A percentile compares a stretch with the other conserved stretches of the same genome.
Evolutionary conservation across 2,797 vertebrate genomes (phyloP).

Genomic region (Hippoglossus hippoglossus): DNA sequence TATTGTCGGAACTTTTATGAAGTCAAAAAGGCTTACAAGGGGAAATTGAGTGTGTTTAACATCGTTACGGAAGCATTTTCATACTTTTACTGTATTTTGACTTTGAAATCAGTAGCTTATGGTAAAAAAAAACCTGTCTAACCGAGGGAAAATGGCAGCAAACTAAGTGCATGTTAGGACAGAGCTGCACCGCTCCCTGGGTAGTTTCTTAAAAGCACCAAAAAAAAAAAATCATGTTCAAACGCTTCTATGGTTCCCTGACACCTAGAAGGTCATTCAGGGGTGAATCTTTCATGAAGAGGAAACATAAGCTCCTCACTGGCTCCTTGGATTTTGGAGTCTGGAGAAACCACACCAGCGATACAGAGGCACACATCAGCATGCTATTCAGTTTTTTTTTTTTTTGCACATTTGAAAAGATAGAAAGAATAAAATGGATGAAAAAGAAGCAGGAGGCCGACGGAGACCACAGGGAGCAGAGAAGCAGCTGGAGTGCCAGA

Average conservation of each 20-base stretch:
- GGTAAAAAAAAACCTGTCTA: neutral
- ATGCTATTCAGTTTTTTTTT: neutral
- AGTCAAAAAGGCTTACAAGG: slow-evolving; percentile 19
- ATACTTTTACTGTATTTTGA: slow-evolving; percentile 2
- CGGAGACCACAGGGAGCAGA: slow-evolving; percentile 28
- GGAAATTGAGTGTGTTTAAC: slow-evolving; percentile 12
- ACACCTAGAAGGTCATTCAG: slow-evolving; percentile 66
- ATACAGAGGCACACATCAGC: slow-evolving; percentile 18
- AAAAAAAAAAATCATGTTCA: slow-evolving; percentile 37
- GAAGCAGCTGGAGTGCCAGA: slow-evolving; percentile 68
- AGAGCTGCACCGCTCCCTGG: slow-evolving; percentile 46
- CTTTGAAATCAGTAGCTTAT: slow-evolving; percentile 8
- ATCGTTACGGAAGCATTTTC: neutral
- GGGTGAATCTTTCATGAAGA: slow-evolving; percentile 69
- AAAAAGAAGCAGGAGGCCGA: neutral
- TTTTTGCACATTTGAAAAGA: slow-evolving; percentile 36
- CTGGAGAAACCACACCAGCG: neutral
- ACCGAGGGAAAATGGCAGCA: neutral
- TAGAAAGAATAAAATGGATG: neutral
- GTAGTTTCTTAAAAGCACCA: slow-evolving; percentile 67
- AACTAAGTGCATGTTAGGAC: slow-evolving; percentile 42
- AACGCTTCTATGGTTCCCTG: slow-evolving; percentile 28
- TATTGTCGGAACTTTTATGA: slow-evolving; percentile 13
- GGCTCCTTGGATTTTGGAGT: slow-evolving; percentile 21
- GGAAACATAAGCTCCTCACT: slow-evolving; percentile 41